A percentile compares a stretch with the other conserved stretches of the same genome.
phyloP scores from a whole-genome alignment of 2,888 invertebrate genomes.

The Laothoe populi region DNA sequence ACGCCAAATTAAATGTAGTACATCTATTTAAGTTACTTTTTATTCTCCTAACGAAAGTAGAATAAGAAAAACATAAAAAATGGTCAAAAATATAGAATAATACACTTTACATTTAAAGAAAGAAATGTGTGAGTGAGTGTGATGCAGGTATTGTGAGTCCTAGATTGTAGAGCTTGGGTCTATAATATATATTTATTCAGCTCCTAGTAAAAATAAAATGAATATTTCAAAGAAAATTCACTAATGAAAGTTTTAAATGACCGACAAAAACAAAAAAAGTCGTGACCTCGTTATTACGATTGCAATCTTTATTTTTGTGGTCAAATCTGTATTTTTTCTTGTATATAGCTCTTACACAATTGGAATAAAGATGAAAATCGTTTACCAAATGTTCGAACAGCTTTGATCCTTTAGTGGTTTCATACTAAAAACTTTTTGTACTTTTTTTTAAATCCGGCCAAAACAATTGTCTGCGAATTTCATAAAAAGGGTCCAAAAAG shows the following conservation, averaged over 20 bases:
- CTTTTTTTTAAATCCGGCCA: conserved; percentile 72
- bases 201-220: conserved; percentile 51
- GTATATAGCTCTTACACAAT: conserved; percentile 34
- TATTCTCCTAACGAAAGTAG: too few species aligned
- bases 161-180: not conserved
- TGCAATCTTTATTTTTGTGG: conserved; percentile 58
- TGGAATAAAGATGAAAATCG: conserved; percentile 43
- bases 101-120: too few species aligned
- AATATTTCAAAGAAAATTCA: conserved; percentile 72
- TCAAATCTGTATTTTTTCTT: conserved; percentile 43
- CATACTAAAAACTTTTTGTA: conserved; percentile 61
- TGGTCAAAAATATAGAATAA: too few species aligned
- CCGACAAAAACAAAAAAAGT: conserved; percentile 72
- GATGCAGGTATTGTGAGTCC: not conserved
- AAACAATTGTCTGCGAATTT: conserved; percentile 77
- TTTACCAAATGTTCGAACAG: conserved; percentile 30
- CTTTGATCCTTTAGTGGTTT: conserved; percentile 40
- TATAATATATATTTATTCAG: not conserved
- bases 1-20: too few species aligned
- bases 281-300: conserved; percentile 77
- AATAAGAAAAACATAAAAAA: too few species aligned
- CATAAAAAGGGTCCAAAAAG: conserved; percentile 70
- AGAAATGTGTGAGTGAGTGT: not conserved
- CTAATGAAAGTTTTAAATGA: conserved; percentile 82
- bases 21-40: too few species aligned